Evolutionary conservation across 2,113 vertebrate genomes (phyloP).

Genomic region (Malurus alboscapulatus): DNA sequence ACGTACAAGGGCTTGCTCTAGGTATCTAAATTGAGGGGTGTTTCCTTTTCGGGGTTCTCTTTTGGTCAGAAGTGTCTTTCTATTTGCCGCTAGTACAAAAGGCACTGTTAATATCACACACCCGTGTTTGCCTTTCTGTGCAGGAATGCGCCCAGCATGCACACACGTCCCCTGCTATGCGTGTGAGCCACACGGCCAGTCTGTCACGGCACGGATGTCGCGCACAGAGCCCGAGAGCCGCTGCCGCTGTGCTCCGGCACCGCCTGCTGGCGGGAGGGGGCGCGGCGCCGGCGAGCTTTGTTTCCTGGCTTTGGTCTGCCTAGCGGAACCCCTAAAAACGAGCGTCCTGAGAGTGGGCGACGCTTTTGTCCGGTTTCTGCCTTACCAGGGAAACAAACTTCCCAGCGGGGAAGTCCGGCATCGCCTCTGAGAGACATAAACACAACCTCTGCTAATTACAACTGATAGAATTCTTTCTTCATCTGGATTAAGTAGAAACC

Average conservation of each 20-base stretch:
- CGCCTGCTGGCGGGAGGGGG: constrained; percentile 26
- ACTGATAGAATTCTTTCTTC: background rate
- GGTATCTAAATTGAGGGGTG: fast-evolving
- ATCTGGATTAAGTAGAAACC: background rate
- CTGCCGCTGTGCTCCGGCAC: background rate
- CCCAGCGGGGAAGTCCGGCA: background rate
- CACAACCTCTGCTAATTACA: background rate
- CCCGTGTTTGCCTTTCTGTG: fast-evolving
- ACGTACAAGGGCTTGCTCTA: background rate
- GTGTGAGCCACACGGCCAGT: background rate
- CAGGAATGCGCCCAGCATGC: fast-evolving
- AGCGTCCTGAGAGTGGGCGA: fast-evolving
- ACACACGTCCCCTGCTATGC: fast-evolving
- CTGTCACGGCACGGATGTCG: background rate
- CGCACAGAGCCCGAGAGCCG: background rate
- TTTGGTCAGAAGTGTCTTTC: background rate
- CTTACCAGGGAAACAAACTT: background rate
- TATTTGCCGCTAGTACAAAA: background rate
- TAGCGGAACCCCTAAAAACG: no score
- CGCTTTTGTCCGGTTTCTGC: background rate
- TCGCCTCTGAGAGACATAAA: background rate
- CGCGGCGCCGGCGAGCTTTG: fast-evolving
- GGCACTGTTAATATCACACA: fast-evolving
- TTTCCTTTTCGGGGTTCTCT: background rate
- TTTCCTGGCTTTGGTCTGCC: fast-evolving